Percentiles rank a stretch among this genome's conserved stretches.
Evolutionary conservation across 2,113 vertebrate species (phyloP).

Genomic region (Bubalus kerabau): DNA sequence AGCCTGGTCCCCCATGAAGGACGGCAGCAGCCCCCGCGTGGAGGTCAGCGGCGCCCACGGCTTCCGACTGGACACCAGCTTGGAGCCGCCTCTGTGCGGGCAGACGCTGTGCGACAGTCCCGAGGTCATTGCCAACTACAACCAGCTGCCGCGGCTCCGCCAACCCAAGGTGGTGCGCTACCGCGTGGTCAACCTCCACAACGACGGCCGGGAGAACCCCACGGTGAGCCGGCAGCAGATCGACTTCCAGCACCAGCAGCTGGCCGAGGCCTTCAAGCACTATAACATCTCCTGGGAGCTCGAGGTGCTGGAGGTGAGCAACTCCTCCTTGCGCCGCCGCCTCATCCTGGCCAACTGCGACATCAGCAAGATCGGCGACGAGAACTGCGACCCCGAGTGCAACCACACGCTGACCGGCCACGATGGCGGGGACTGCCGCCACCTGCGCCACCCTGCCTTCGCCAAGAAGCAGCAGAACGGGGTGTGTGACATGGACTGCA

Average conservation of each 20-base stretch:
- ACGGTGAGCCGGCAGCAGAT: slow-evolving; percentile 94
- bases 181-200: slow-evolving; percentile 92
- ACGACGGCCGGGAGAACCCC: slow-evolving; percentile 84
- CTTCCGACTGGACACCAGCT: slow-evolving; percentile 87
- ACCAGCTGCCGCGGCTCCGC: slow-evolving; percentile 89
- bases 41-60: slow-evolving; percentile 80
- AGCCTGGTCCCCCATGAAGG: slow-evolving; percentile 94
- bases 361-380: slow-evolving; percentile 93
- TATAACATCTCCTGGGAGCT: slow-evolving; percentile 99
- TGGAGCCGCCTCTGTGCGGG: slow-evolving; percentile 93
- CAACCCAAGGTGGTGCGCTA: slow-evolving; percentile 91
- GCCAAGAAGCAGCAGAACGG: slow-evolving; percentile 90
- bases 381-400: slow-evolving; percentile 93
- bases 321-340: slow-evolving; percentile 90
- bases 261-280: slow-evolving; percentile 89
- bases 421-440: slow-evolving; percentile 92
- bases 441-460: slow-evolving; percentile 80
- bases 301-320: slow-evolving; percentile 90
- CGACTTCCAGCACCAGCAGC: slow-evolving; percentile 92
- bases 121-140: slow-evolving; percentile 93
- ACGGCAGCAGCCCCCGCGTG: slow-evolving; percentile 86
- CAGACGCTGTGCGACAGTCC: slow-evolving; percentile 95
- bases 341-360: slow-evolving; percentile 97
- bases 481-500: slow-evolving; percentile 95
- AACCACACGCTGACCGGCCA: slow-evolving; percentile 95